These are phyloP conservation scores for Drosophila buzzatii DNA, from an alignment of 2,888 invertebrate genomes.

Conservation along the genomic window DNA sequence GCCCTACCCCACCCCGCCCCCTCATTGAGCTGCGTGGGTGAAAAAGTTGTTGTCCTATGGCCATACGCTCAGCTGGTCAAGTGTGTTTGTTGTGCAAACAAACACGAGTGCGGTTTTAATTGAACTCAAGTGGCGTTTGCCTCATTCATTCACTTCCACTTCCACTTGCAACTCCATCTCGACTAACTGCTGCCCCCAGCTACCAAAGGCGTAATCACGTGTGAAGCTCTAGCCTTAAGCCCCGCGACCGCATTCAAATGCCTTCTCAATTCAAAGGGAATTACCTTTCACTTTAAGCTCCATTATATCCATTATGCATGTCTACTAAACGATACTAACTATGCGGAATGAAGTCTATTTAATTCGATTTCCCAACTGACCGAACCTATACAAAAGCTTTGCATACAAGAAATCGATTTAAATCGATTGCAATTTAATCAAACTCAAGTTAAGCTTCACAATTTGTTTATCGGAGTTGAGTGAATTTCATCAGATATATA, in stretches of 20 bases:
- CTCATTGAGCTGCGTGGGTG: neutral
- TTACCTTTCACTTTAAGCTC: neutral
- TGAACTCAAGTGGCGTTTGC: constrained; percentile 73
- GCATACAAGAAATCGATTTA: neutral
- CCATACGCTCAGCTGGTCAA: constrained; percentile 48
- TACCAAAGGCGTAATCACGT: constrained; percentile 31
- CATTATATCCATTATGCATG: neutral
- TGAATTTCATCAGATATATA: too few species aligned
- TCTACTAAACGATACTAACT: neutral
- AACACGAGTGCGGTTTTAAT: constrained; percentile 80
- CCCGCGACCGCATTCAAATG: constrained; percentile 8
- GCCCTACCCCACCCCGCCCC: neutral
- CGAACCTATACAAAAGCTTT: neutral
- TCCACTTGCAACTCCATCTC: neutral
- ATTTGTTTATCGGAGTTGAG: too few species aligned
- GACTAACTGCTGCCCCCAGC: too few species aligned
- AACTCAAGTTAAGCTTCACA: too few species aligned
- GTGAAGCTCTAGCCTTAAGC: constrained; percentile 31
- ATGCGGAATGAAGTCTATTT: neutral
- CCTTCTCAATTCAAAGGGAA: neutral
- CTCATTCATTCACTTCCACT: neutral
- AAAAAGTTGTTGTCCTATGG: constrained; percentile 26
- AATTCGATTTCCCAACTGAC: neutral
- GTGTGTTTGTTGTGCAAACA: constrained; percentile 77
- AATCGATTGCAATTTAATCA: neutral